These are phyloP conservation scores for Agonopterix alstromeriana DNA, from an alignment of 2,888 invertebrate species.

Conservation along the genomic window DNA sequence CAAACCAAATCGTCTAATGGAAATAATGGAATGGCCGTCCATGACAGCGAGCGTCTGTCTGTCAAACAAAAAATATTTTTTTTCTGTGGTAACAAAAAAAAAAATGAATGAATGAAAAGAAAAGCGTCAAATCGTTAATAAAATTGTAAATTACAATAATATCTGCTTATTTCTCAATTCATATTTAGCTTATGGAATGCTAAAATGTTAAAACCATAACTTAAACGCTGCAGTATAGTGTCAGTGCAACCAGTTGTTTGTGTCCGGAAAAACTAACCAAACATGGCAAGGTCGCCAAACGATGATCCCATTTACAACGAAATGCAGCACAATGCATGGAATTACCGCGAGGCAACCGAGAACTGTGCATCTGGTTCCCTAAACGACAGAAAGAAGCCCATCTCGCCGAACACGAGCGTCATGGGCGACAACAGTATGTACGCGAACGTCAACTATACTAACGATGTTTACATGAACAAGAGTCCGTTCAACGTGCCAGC, in stretches of 20 bases:
- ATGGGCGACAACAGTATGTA: slow-evolving; percentile 56
- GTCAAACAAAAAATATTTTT: neutral
- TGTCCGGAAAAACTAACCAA: slow-evolving; percentile 44
- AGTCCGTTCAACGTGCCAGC: slow-evolving; percentile 47
- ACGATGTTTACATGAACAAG: slow-evolving; percentile 62
- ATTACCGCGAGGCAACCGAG: slow-evolving; percentile 58
- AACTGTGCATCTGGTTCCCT: slow-evolving; percentile 49
- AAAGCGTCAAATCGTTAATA: slow-evolving; percentile 47
- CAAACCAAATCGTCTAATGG: no score
- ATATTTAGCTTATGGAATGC: slow-evolving; percentile 27
- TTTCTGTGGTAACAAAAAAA: neutral
- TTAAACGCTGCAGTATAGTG: slow-evolving; percentile 25
- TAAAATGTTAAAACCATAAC: slow-evolving; percentile 57
- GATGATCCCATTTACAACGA: slow-evolving; percentile 69
- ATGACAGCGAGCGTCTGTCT: neutral
- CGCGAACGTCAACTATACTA: slow-evolving; percentile 43
- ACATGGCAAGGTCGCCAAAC: slow-evolving; percentile 74
- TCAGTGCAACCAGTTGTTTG: slow-evolving; percentile 24
- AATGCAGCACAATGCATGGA: slow-evolving; percentile 65
- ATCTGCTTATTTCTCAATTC: slow-evolving; percentile 25
- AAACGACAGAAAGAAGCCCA: slow-evolving; percentile 49
- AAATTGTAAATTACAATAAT: slow-evolving; percentile 53
- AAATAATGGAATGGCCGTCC: no score
- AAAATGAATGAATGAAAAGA: slow-evolving; percentile 1
- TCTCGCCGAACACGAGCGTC: slow-evolving; percentile 37